A percentile compares a stretch with the other conserved stretches of the same genome.
Conservation (phyloP, 2,113 vertebrate species). For the Atractosteus spatula region DNA sequence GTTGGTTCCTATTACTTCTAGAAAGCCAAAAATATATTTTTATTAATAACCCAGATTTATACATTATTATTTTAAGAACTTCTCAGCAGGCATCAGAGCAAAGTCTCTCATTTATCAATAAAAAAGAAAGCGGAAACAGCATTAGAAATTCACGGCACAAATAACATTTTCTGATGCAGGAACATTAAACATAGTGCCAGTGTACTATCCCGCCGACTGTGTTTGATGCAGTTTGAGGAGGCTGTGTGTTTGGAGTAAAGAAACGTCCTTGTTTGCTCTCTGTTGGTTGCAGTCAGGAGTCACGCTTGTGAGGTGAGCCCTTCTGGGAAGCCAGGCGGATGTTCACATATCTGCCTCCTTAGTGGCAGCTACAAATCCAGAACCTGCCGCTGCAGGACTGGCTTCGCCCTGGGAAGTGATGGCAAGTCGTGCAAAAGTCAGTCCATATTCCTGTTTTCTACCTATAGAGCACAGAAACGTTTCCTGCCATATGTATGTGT, state of each 20-base stretch:
- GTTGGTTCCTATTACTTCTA: too few species aligned
- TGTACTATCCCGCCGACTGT: background rate
- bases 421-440: conserved; percentile 95
- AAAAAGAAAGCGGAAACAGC: too few species aligned
- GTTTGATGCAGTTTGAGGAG: background rate
- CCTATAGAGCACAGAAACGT: too few species aligned
- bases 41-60: too few species aligned
- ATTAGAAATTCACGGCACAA: too few species aligned
- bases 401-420: conserved; percentile 83
- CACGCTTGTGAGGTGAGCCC: conserved; percentile 84
- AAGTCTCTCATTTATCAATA: too few species aligned
- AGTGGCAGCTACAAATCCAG: conserved; percentile 89
- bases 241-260: background rate
- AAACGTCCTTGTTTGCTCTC: conserved; percentile 14
- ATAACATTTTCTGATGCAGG: background rate
- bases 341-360: conserved; percentile 90
- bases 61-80: too few species aligned
- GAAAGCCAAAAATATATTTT: too few species aligned
- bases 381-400: conserved; percentile 88
- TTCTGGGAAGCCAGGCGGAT: conserved; percentile 81
- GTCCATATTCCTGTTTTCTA: conserved; percentile 45
- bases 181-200: background rate
- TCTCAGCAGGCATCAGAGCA: too few species aligned
- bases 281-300: conserved; percentile 73
- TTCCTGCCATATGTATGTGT: too few species aligned